phyloP scores from a whole-genome alignment of 1,140 invertebrate genomes.

The Drosophila virilis region DNA sequence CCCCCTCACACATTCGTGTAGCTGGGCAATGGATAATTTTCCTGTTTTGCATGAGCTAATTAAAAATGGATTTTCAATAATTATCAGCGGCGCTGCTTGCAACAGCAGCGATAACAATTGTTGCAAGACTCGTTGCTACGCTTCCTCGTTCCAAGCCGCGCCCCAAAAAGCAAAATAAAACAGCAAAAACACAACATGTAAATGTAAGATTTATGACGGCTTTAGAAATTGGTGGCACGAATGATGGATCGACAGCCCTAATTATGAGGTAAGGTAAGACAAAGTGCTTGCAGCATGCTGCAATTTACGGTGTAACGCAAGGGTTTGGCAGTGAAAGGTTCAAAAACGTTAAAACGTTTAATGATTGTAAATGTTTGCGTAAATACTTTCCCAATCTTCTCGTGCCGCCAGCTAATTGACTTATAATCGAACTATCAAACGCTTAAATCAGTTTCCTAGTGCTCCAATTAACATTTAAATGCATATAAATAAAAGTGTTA shows the following conservation, averaged over 20 bases:
- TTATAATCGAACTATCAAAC: constrained; percentile 6
- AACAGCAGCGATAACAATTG: constrained; percentile 9
- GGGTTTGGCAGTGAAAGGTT: constrained; percentile 36
- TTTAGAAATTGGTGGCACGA: constrained; percentile 31
- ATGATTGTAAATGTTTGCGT: constrained; percentile 3
- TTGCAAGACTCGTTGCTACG: constrained; percentile 1
- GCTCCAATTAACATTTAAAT: constrained; percentile 40
- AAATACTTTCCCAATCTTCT: constrained; percentile 6
- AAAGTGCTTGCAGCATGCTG: constrained; percentile 7
- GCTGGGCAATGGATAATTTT: constrained; percentile 6
- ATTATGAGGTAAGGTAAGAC: constrained; percentile 27
- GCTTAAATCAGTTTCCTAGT: constrained; percentile 26
- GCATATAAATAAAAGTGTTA: constrained; percentile 24
- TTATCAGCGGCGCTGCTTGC: constrained; percentile 26
- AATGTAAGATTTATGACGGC: constrained; percentile 32
- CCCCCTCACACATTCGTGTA: too few relatives aligned
- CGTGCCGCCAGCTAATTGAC: constrained; percentile 1
- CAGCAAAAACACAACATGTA: constrained; percentile 6
- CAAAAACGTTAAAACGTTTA: not conserved
- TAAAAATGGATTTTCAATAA: not conserved
- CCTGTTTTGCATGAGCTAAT: constrained; percentile 14
- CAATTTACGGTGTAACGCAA: constrained; percentile 1
- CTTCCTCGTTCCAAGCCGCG: constrained; percentile 37
- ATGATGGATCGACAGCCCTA: constrained; percentile 31
- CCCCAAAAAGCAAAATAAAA: not conserved